A percentile compares a stretch with the other conserved stretches of the same genome.
phyloP scores from a whole-genome alignment of 35 echinoderm and acorn worm genomes.

The Patiria miniata region DNA sequence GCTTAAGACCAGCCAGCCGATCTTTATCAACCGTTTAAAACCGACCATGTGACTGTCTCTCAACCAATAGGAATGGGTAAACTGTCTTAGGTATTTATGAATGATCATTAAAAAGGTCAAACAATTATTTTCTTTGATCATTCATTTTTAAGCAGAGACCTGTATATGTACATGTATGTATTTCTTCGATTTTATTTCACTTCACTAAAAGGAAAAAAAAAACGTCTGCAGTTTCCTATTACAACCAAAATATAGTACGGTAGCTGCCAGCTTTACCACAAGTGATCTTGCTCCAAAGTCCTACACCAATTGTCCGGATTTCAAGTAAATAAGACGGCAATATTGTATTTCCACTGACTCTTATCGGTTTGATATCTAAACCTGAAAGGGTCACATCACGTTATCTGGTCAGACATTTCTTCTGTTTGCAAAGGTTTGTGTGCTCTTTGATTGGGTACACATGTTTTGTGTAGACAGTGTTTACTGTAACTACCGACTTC shows the following conservation, averaged over 20 bases:
- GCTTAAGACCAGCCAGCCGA: no score
- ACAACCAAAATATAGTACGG: not conserved
- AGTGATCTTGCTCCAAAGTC: not conserved
- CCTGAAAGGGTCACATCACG: not conserved
- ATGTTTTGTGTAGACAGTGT: not conserved
- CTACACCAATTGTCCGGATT: not conserved
- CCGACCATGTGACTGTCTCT: no score
- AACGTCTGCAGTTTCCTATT: not conserved
- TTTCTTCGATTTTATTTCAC: not conserved
- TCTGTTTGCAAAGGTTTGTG: not conserved
- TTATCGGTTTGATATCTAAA: not conserved
- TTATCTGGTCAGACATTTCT: constrained; percentile 7
- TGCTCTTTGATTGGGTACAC: not conserved
- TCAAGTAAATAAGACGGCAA: not conserved
- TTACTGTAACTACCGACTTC: not conserved
- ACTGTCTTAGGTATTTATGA: no score
- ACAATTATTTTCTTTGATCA: no score
- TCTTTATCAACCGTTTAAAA: no score
- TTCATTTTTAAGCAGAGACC: no score
- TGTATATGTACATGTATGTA: no score
- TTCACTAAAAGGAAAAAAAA: not conserved
- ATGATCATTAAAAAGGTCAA: no score
- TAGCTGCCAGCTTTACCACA: not conserved
- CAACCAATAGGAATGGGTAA: no score
- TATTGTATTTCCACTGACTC: not conserved